A percentile compares a stretch with the other conserved stretches of the same genome.
These are phyloP conservation scores for Diachrysia chrysitis DNA, from an alignment of 2,888 invertebrate genomes.

Conservation along the genomic window DNA sequence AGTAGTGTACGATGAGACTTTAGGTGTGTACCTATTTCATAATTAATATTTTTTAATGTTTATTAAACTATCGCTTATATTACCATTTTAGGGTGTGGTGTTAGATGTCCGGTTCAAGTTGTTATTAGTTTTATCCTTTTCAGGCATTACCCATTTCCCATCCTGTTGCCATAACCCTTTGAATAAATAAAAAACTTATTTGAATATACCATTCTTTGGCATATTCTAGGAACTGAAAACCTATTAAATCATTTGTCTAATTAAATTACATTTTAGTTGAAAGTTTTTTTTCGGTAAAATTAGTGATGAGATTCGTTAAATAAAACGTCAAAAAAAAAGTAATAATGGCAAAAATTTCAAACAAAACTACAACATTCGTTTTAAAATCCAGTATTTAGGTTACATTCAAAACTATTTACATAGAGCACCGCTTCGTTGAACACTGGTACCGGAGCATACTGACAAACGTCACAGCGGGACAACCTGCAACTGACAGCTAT, in stretches of 20 bases:
- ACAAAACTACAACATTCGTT: too few relatives aligned
- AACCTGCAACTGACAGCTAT: not conserved
- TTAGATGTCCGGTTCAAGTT: not conserved
- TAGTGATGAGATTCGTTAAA: not conserved
- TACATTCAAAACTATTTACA: not conserved
- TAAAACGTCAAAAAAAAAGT: too few relatives aligned
- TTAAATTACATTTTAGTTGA: not conserved
- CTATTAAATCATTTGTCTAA: not conserved
- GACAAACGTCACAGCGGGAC: constrained; percentile 4
- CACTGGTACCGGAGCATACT: not conserved
- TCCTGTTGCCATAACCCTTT: not conserved
- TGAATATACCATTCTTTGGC: not conserved
- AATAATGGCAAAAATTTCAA: too few relatives aligned
- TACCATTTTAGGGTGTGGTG: not conserved
- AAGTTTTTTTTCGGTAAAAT: not conserved
- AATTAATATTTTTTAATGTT: too few relatives aligned
- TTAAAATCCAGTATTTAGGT: not conserved
- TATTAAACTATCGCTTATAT: too few relatives aligned
- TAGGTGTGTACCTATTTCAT: too few relatives aligned
- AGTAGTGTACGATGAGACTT: too few relatives aligned
- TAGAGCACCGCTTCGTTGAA: not conserved
- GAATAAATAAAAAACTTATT: not conserved
- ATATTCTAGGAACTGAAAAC: not conserved
- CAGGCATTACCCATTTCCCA: not conserved
- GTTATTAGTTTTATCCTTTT: not conserved